phyloP scores from a whole-genome alignment of 2,797 vertebrate species.

The Melanotaenia boesemani region DNA sequence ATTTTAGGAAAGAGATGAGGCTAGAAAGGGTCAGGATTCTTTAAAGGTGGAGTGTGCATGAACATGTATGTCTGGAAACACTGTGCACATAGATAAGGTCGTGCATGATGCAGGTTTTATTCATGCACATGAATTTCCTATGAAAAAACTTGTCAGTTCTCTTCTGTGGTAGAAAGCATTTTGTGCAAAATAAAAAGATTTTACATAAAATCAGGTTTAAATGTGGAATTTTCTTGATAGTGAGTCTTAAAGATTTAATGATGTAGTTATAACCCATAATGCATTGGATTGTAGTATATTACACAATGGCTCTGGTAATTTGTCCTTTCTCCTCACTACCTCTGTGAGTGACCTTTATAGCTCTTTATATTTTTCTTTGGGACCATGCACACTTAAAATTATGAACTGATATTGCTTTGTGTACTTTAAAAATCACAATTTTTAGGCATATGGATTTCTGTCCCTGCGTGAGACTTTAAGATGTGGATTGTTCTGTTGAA shows the following conservation, averaged over 20 bases:
- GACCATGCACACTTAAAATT: neutral
- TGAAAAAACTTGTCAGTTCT: neutral
- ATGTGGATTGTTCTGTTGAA: conserved; percentile 67
- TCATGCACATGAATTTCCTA: neutral
- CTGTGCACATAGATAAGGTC: conserved; percentile 4
- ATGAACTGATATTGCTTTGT: neutral
- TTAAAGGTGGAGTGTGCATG: conserved; percentile 25
- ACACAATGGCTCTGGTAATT: conserved; percentile 8
- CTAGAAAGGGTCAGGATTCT: conserved; percentile 19
- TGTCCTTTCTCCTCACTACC: conserved; percentile 9
- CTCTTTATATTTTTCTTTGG: conserved; percentile 19
- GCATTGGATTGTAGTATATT: neutral
- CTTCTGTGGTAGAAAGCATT: neutral
- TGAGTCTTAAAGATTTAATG: neutral
- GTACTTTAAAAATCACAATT: conserved; percentile 22
- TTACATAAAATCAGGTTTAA: neutral
- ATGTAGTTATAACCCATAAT: neutral
- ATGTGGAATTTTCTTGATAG: neutral
- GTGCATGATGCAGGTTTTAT: neutral
- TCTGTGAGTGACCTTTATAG: neutral
- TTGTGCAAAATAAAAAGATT: conserved; percentile 1
- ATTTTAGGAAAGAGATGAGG: conserved; percentile 30
- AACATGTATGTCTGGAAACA: conserved; percentile 1
- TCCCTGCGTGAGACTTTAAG: conserved; percentile 51
- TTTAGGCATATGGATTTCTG: conserved; percentile 50